Base-by-base conservation (phyloP, 2,888 invertebrate species). In the Cataglyphis rosenhaueri region DNA sequence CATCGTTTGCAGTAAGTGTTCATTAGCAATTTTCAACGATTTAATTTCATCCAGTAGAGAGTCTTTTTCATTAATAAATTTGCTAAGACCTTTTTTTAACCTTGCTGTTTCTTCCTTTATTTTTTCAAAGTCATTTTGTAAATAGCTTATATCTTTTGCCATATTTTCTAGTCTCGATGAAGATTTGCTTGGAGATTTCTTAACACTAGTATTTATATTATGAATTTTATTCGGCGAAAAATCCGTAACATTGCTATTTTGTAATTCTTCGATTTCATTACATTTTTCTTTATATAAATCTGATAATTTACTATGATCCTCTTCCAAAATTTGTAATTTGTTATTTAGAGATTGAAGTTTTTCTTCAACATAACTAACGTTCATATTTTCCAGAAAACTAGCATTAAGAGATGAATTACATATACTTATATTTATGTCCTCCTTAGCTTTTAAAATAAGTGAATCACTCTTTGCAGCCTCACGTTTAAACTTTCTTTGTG, bases 301-400 rank as follows among this genome's bases (percentile, higher is more conserved):
- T 0, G 90, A 89, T 3, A 93, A 48, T 52, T 90, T 88, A 0
- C 89, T 88, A 57, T 92, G 90, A 62, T 92, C 88, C 2, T 89
- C 87, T 75, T 90, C 92, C 10, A 94, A 61, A 18, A 81, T 86
- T 62, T 93, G 91, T 12, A 93, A 61, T 59, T 94, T 92, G 3
- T 79, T 89, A 9, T 88, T 88, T n/a, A 93, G 76, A 12, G 75
- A 78, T 3, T 90, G 88, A 65, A 94, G 88, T 66, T 90, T 91
- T 8, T 93, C 92, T 70, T 94, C 94, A 9, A 93, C 86, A 0
- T 87, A 76, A 0, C 92, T 91, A 4, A 93, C 89, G 38, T 92
- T 91, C 32, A 89, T 64, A 21, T 78, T 90, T 6, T 93, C 93
- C 0, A 83, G 55, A 12, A 81, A 75, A 70, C 91, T 93, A 2